Conservation (phyloP, 2,888 invertebrate genomes). For the Acrobasis suavella region DNA sequence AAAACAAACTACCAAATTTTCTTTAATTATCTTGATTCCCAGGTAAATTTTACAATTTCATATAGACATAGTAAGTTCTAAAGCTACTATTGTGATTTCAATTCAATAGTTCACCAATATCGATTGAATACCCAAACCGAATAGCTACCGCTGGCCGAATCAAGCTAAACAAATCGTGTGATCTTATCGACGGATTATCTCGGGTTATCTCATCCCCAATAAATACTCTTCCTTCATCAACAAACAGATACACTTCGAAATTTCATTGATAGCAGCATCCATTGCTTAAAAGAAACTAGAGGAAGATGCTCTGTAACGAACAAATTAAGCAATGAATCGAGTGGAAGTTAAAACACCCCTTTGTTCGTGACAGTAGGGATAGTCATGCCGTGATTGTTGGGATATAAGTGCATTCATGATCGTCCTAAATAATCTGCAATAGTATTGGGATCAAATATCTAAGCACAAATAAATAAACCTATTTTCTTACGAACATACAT, state of each 20-base stretch:
- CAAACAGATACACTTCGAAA: slow-evolving; percentile 24
- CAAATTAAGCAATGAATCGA: slow-evolving; percentile 36
- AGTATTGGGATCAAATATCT: background rate
- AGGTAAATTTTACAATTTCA: no score
- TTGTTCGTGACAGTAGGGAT: slow-evolving; percentile 33
- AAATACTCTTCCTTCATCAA: slow-evolving; percentile 33
- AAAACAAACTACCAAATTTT: no score
- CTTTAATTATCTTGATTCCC: no score
- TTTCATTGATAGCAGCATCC: slow-evolving; percentile 29
- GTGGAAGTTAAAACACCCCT: slow-evolving; percentile 15
- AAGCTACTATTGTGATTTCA: background rate
- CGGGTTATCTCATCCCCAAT: slow-evolving; percentile 70
- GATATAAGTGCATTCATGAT: slow-evolving; percentile 52
- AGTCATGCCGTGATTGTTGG: slow-evolving; percentile 63
- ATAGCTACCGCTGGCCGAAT: slow-evolving; percentile 59
- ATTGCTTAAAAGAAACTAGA: slow-evolving; percentile 31
- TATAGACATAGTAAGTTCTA: no score
- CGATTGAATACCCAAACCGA: slow-evolving; percentile 47
- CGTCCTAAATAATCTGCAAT: slow-evolving; percentile 43
- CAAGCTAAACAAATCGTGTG: slow-evolving; percentile 56
- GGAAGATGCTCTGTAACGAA: background rate
- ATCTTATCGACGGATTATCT: slow-evolving; percentile 73
- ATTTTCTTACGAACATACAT: no score
- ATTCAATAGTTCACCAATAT: slow-evolving; percentile 31
- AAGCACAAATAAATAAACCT: background rate